Base-by-base conservation (phyloP, 2,797 vertebrate species). In the Sarcoramphus papa region DNA sequence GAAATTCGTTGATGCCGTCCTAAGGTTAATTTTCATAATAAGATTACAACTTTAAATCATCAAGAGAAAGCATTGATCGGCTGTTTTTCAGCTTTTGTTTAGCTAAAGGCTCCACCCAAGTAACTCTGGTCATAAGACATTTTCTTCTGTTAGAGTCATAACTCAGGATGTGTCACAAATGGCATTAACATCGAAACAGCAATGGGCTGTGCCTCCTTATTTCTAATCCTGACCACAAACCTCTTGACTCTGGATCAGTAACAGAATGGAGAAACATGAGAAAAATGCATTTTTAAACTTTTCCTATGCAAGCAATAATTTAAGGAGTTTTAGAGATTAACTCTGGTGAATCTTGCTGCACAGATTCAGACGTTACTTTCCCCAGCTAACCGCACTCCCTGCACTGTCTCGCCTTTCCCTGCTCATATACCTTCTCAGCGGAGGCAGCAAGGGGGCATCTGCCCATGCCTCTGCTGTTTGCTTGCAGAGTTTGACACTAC, bases 81-180 rank as follows among this genome's bases (percentile, higher is more conserved):
- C 64, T 85, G 21, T 8, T 93, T 92, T 92, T 92, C 64, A 95
- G 95, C 73, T 95, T 95, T 92, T 91, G 91, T 93, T 93, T 81
- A 78, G 86, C 65, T 67, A 64, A 80, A 87, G 60, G 80, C 94
- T 97, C 94, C 92, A 88, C 94, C 90, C 84, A 86, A 96, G 77
- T 91, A 68, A 90, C 59, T 96, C 33, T 65, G 89, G 90, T 93
- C 91, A 82, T 62, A 77, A 93, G 84, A 89, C 84, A 95, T 95
- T 97, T 96, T 96, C 74, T 93, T 94, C 93, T 85, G 63, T 62
- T 91, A 41, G 68, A 95, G 91, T 95, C 90, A 92, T 96, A 91
- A 91, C 62, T 96, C 89, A 53, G 84, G 77, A 93, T 95, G 78
- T 96, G 93, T 97, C 88, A 95, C 81, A 95, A 94, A 91, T 91